These are phyloP conservation scores for Gastracanthus pulcherrimus DNA, from an alignment of 2,888 invertebrate species.

Conservation along the genomic window DNA sequence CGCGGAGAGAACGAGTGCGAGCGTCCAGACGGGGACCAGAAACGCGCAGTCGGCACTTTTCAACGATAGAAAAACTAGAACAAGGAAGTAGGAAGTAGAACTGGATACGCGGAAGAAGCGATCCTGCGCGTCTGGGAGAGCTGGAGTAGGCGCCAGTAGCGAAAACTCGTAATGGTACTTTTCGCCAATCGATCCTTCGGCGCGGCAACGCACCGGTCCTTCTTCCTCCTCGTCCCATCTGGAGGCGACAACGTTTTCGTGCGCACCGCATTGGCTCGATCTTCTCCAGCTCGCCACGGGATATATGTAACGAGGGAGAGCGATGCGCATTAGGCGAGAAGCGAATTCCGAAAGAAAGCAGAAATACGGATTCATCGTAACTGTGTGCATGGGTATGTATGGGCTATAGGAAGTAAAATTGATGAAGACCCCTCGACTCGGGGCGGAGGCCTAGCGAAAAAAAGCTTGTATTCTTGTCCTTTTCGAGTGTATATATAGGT, in stretches of 20 bases:
- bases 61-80: constrained; percentile 44
- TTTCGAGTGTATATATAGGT: background rate
- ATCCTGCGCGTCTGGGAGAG: too few relatives aligned
- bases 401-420: constrained; percentile 22
- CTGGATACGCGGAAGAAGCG: constrained; percentile 32
- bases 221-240: background rate
- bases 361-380: background rate
- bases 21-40: too few relatives aligned
- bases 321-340: background rate
- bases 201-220: background rate
- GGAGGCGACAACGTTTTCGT: too few relatives aligned
- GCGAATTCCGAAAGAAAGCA: too few relatives aligned
- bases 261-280: too few relatives aligned
- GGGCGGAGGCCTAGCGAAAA: background rate
- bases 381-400: too few relatives aligned
- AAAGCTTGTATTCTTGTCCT: constrained; percentile 18
- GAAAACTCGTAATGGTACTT: background rate
- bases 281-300: too few relatives aligned
- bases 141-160: background rate
- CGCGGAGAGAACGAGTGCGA: background rate
- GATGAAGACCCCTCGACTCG: constrained; percentile 28
- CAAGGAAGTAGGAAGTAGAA: constrained; percentile 45
- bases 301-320: background rate
- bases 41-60: constrained; percentile 6
- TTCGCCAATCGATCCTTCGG: constrained; percentile 17